phyloP scores from a whole-genome alignment of 2,888 invertebrate species.

The Nomada goodeniana region DNA sequence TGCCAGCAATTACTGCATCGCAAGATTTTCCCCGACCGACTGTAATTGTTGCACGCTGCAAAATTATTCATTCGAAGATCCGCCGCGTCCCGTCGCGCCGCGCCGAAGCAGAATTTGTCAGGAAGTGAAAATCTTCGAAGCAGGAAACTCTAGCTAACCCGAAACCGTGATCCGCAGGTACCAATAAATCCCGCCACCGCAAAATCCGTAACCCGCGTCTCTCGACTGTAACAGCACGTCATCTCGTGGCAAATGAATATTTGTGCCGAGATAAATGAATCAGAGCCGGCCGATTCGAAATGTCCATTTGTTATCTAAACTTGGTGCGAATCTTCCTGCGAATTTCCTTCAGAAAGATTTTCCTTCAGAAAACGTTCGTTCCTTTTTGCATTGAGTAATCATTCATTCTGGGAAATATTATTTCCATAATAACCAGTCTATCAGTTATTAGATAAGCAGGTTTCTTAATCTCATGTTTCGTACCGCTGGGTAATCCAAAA shows the following conservation, averaged over 20 bases:
- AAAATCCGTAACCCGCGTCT: neutral
- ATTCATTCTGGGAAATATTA: too few species aligned
- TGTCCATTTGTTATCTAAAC: neutral
- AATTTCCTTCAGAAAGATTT: too few species aligned
- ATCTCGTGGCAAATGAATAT: slow-evolving; percentile 6
- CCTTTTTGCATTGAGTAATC: too few species aligned
- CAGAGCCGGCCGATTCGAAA: neutral
- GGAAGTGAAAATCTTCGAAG: neutral
- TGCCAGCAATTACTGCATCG: neutral
- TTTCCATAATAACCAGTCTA: too few species aligned
- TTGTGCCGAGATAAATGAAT: neutral
- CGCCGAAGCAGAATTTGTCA: neutral
- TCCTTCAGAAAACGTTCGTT: too few species aligned
- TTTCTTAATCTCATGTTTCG: too few species aligned
- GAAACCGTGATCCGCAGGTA: neutral
- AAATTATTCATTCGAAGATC: neutral
- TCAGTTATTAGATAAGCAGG: too few species aligned
- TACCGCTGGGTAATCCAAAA: too few species aligned
- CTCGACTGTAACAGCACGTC: slow-evolving; percentile 6
- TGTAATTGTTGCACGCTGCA: neutral
- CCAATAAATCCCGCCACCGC: slow-evolving; percentile 6
- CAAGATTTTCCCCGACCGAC: neutral
- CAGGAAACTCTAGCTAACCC: slow-evolving; percentile 9
- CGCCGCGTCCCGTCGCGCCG: neutral
- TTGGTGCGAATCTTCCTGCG: too few species aligned